Evolutionary conservation across 2,888 invertebrate genomes (phyloP).

Genomic region (Polyommatus iphigenia): DNA sequence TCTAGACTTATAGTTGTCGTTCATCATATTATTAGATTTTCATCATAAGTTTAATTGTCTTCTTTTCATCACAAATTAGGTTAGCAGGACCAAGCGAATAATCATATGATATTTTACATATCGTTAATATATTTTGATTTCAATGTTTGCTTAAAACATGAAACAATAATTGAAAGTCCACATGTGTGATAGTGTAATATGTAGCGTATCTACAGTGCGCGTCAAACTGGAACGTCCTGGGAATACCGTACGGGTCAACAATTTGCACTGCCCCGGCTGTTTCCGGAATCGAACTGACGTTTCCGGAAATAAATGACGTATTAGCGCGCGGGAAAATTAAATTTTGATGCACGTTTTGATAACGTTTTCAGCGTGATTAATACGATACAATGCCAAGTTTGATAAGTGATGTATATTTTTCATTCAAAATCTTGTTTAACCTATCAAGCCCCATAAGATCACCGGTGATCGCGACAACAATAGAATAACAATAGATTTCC

Average conservation of each 20-base stretch:
- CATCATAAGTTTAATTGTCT: too few species aligned
- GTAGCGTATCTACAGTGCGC: neutral
- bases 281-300: constrained; percentile 53
- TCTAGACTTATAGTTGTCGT: too few species aligned
- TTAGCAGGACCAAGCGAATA: too few species aligned
- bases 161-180: neutral
- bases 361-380: neutral
- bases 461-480: too few species aligned
- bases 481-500: too few species aligned
- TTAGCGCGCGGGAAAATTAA: constrained; percentile 38
- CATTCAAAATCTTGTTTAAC: too few species aligned
- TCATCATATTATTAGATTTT: too few species aligned
- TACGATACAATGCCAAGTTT: neutral
- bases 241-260: constrained; percentile 58
- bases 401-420: too few species aligned
- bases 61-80: too few species aligned
- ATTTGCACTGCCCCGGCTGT: constrained; percentile 49
- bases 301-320: constrained; percentile 65
- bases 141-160: neutral
- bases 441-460: too few species aligned
- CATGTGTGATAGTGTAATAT: neutral
- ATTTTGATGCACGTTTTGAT: constrained; percentile 12
- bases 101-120: too few species aligned
- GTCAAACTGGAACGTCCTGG: constrained; percentile 53
- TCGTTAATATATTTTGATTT: neutral